phyloP scores from a whole-genome alignment of 2,797 vertebrate genomes.

The Microtus obscurus region DNA sequence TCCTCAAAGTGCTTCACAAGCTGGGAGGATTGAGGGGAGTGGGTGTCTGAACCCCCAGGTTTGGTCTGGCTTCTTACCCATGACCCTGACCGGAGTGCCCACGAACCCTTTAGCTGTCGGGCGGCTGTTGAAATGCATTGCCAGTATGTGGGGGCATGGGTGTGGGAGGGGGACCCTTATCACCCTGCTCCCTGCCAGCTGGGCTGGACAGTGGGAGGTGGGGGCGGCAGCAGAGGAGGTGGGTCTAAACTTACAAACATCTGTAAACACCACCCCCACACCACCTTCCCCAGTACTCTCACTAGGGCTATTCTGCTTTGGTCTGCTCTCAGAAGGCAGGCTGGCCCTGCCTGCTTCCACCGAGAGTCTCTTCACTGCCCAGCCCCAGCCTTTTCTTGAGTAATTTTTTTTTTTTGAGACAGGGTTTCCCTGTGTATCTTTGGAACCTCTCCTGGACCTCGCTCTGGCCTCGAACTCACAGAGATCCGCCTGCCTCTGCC shows the following conservation, averaged over 20 bases:
- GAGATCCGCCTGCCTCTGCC: no score
- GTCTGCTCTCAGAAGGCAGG: not conserved
- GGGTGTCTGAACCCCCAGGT: not conserved
- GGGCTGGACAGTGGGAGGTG: no score
- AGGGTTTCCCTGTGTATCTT: no score
- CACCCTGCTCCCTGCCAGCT: not conserved
- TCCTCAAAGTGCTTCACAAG: not conserved
- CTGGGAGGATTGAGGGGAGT: not conserved
- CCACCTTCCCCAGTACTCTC: not conserved
- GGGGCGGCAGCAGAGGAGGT: no score
- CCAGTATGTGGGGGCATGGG: rapidly evolving
- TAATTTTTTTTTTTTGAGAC: not conserved
- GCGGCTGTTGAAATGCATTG: not conserved
- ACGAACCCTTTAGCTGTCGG: not conserved
- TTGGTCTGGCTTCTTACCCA: not conserved
- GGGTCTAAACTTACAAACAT: not conserved
- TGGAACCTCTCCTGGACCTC: no score
- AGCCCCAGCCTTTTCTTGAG: not conserved
- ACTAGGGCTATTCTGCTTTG: not conserved
- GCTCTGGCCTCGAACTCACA: no score
- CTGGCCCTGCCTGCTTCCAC: not conserved
- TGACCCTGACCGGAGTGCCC: not conserved
- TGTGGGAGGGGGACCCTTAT: not conserved
- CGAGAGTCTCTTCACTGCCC: not conserved
- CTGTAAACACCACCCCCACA: not conserved